Base-by-base conservation (phyloP, 2,888 invertebrate species). In the Cinara cedri region DNA sequence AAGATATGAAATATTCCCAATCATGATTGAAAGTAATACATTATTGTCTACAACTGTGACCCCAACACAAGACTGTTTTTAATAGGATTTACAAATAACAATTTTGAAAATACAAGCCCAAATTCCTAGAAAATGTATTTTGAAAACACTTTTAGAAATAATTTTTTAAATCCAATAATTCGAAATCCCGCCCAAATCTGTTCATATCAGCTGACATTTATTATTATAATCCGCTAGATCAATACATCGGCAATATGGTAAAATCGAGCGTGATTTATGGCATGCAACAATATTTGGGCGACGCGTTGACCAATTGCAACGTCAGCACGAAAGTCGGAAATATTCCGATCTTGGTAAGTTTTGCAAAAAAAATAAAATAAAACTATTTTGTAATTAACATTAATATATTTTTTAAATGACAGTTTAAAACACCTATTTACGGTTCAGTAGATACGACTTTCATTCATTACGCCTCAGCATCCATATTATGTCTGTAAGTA, bases 391-490 rank as follows among this genome's bases (percentile, higher is more conserved):
- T 4, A 3, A 9, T 3, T 1, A 9, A 9, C n/a, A 6, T 0
- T 1, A n/a, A 62, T 34, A 62, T 34, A 34, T n/a, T n/a, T n/a
- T n/a, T 83, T 84, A 1, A 34, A 34, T 34, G 34, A 34, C 85
- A 90, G 86, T 91, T 93, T 84, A 87, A 90, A 81, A 87, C 90
- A 13, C 93, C 93, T 0, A 86, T 94, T 62, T 93, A 89, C 84
- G 94, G 94, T 1, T 86, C 86, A 14, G 86, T 87, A 78, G 88
- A 92, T 80, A 90, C 92, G 3, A 91, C 90, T 82, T 93, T 92
- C 85, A 90, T 91, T 9, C 90, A 90, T 81, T 96, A 93, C 85
- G 92, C 95, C 89, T 92, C 93, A 0, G 96, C 96, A 0, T 93
- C 93, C 8, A 90, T 94, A 71, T 89, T 96, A 83, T 88, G 95